Base-by-base conservation (phyloP, 2,797 vertebrate species). In the Valencia hispanica region DNA sequence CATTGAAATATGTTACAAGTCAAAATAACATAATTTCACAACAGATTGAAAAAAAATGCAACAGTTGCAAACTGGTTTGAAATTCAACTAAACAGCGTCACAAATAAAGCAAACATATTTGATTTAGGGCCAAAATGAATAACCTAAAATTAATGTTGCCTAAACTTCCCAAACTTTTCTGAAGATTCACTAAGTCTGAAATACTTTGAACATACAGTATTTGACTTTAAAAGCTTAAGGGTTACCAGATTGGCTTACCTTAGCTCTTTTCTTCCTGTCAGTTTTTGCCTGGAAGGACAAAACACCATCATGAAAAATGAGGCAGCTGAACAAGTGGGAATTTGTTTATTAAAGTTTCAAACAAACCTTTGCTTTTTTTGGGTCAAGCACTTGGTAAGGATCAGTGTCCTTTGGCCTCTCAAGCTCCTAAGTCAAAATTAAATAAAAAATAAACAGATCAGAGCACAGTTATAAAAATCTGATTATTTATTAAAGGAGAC, bases 251-350 rank as follows among this genome's bases (percentile, higher is more conserved):
- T 43, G 6, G 0, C 71, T 87, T 89, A 94, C 93, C 91, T 74
- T 36, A 0, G 78, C 5, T 76, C 76, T 93, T 32, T 82, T 92
- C 68, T 88, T 91, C 87, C 85, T 94, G 36, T 12, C 75, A 50
- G 51, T 32, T 87, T 88, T 89, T 82, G 79, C 93, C 92, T 92
- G 73, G 8, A 87, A 36, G 83, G 39, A 55, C 48, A 85, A 83
- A 90, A 77, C 0, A 51, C 51, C 30, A 79, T 1, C 0, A 57
- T 14, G n/a, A 55, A 30, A 43, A 45, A 50, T 59, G 66, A 0
- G 66, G 8, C 0, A 0, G 8, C n/a, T 51, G n/a, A 70, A 69
- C 17, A 47, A 9, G 3, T 12, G 4, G 65, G 4, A 68, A 47
- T 10, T 30, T 45, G 39, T 74, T 12, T 17, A 7, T 32, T 63